A percentile compares a stretch with the other conserved stretches of the same genome.
These are phyloP conservation scores for Synergus laeviventris DNA, from an alignment of 2,888 invertebrate species.

Conservation along the genomic window DNA sequence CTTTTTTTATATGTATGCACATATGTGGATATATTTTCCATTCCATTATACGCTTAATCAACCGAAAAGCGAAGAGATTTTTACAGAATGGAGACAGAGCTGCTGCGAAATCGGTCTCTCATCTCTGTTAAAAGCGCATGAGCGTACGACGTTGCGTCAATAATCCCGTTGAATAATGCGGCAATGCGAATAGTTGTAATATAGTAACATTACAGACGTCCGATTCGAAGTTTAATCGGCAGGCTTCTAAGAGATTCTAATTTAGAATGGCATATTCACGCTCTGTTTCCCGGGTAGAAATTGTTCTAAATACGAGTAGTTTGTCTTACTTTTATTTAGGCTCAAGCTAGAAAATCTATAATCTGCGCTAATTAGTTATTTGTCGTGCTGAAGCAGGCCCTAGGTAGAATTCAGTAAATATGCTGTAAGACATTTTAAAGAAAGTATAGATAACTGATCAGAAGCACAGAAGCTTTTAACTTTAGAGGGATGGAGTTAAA, in stretches of 20 bases:
- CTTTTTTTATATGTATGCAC: slow-evolving; percentile 4
- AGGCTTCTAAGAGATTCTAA: neutral
- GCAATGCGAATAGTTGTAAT: slow-evolving; percentile 27
- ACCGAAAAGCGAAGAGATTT: slow-evolving; percentile 56
- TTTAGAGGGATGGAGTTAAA: neutral
- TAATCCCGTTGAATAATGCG: slow-evolving; percentile 52
- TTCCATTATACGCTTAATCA: slow-evolving; percentile 55
- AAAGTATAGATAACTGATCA: neutral
- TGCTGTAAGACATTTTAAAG: neutral
- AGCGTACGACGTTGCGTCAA: slow-evolving; percentile 57
- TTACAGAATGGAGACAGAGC: slow-evolving; percentile 54
- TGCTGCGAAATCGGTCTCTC: slow-evolving; percentile 56
- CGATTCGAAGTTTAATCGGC: neutral
- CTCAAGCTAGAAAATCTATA: too few relatives aligned
- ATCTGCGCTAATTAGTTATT: too few relatives aligned
- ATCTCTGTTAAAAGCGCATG: slow-evolving; percentile 58
- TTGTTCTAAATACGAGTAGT: too few relatives aligned
- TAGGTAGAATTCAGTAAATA: too few relatives aligned
- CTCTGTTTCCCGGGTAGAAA: neutral
- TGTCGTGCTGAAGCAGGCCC: too few relatives aligned
- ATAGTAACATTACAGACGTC: slow-evolving; percentile 2
- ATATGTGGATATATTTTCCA: slow-evolving; percentile 38
- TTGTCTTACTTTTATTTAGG: too few relatives aligned
- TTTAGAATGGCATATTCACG: neutral
- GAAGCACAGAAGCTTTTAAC: neutral